phyloP scores from a whole-genome alignment of 1,140 invertebrate species.

The Manduca sexta region DNA sequence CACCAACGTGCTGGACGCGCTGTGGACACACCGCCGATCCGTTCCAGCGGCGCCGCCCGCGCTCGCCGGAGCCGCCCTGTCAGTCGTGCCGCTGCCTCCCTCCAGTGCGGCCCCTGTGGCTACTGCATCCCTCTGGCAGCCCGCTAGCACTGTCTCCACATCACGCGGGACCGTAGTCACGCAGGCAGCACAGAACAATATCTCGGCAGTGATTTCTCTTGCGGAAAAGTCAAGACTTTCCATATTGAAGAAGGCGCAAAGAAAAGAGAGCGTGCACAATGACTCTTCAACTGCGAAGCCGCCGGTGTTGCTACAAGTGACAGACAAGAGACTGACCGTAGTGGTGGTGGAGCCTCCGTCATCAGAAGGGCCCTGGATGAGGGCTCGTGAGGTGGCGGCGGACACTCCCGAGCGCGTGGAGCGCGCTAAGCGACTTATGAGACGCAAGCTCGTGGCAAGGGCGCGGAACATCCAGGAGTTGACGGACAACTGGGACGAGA shows the following conservation, averaged over 20 bases:
- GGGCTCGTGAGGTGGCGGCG: conserved; percentile 22
- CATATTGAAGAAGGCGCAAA: conserved; percentile 45
- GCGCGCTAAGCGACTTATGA: conserved; percentile 44
- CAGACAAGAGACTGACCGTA: conserved; percentile 36
- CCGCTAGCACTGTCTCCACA: too few species aligned
- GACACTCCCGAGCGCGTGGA: conserved; percentile 35
- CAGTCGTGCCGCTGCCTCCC: background rate
- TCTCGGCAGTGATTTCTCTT: conserved; percentile 27
- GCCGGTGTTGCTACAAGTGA: conserved; percentile 51
- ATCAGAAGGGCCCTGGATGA: conserved; percentile 16
- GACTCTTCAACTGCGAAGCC: conserved; percentile 37
- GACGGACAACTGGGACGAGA: conserved; percentile 53
- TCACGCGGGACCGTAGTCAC: too few species aligned
- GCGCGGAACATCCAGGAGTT: conserved; percentile 45
- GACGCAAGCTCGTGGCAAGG: conserved; percentile 39
- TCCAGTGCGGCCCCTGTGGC: background rate
- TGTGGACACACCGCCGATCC: conserved; percentile 22
- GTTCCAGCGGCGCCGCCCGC: background rate
- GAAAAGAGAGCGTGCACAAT: conserved; percentile 31
- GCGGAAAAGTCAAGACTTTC: conserved; percentile 54
- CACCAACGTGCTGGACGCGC: conserved; percentile 10
- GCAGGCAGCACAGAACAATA: background rate
- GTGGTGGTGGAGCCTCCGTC: conserved; percentile 42
- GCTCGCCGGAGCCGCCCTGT: background rate
- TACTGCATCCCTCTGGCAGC: too few species aligned